Base-by-base conservation (phyloP, 2,888 invertebrate genomes). In the Bombylius major region DNA sequence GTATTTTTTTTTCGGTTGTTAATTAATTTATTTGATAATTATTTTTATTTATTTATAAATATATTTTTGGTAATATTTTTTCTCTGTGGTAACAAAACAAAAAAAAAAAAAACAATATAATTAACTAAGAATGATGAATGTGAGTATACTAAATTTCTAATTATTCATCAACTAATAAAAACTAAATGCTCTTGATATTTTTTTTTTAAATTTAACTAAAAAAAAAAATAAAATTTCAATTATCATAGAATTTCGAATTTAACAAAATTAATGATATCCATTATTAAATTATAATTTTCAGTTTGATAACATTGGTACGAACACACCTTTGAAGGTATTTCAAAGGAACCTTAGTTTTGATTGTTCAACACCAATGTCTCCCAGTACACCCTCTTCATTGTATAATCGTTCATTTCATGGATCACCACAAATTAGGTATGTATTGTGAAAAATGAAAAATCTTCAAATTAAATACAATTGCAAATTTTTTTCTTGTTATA, bases 331-430 rank as follows among this genome's bases (percentile, higher is more conserved):
- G 67, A 71, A 71, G 69, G 70, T 69, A 65, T 70, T 72, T 67
- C 73, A 72, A 72, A 70, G 72, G 69, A 73, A 72, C 66, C 67
- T 73, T 66, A 73, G 70, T 69, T 73, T 71, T 71, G 73, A 73
- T 69, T 71, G 71, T 68, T 71, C 72, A 66, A 70, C 72, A 68
- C 72, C 73, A 64, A 70, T 73, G 67, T 72, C 73, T 66, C 72
- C 73, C 62, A 70, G 71, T 67, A 71, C 73, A 67, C 70, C 73
- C 64, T 67, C 73, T 64, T 70, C 72, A 66, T 65, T 71, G 66
- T 70, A 72, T 66, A 70, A 69, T 67, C 70, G 70, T 63, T 71
- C 71, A 64, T 72, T 71, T 65, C 71, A 70, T 67, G 70, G 69
- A 65, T 72, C 73, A 64, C 71, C 73, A 63, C 70, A 60, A 67